These are phyloP conservation scores for Bicyclus anynana DNA, from an alignment of 1,140 invertebrate genomes.

Conservation along the genomic window DNA sequence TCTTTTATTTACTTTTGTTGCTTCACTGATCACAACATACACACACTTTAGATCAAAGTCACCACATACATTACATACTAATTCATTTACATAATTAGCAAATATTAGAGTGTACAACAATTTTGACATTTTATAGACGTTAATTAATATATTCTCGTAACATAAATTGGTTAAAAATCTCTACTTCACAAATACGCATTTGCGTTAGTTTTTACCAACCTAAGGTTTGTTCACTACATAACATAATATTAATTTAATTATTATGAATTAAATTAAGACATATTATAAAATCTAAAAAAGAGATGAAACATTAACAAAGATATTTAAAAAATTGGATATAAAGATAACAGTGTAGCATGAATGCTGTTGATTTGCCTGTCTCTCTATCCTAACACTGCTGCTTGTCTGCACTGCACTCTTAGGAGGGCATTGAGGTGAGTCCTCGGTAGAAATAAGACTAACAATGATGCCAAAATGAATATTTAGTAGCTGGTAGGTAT, in stretches of 20 bases:
- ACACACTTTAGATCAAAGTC: constrained; percentile 1
- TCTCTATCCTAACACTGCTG: constrained; percentile 65
- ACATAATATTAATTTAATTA: no score
- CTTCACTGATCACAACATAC: no score
- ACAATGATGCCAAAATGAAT: constrained; percentile 13
- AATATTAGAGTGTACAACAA: background rate
- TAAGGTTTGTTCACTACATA: no score
- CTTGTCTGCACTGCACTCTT: constrained; percentile 64
- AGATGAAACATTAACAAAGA: background rate
- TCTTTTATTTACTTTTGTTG: background rate
- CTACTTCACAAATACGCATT: no score
- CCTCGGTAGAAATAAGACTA: constrained; percentile 19
- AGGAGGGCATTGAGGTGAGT: constrained; percentile 73
- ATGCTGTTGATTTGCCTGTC: constrained; percentile 61
- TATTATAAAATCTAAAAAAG: background rate
- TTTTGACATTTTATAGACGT: background rate
- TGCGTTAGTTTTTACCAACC: no score
- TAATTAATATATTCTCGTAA: no score
- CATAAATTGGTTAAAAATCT: no score
- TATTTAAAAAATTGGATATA: background rate
- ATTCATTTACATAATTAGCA: background rate
- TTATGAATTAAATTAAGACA: no score
- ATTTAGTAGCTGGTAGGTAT: no score
- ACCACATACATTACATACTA: background rate
- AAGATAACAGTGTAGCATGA: constrained; percentile 11